Percentiles rank a stretch among this genome's conserved stretches.
phyloP scores from a whole-genome alignment of 2,797 vertebrate genomes.

The Micropoecilia bifurca region DNA sequence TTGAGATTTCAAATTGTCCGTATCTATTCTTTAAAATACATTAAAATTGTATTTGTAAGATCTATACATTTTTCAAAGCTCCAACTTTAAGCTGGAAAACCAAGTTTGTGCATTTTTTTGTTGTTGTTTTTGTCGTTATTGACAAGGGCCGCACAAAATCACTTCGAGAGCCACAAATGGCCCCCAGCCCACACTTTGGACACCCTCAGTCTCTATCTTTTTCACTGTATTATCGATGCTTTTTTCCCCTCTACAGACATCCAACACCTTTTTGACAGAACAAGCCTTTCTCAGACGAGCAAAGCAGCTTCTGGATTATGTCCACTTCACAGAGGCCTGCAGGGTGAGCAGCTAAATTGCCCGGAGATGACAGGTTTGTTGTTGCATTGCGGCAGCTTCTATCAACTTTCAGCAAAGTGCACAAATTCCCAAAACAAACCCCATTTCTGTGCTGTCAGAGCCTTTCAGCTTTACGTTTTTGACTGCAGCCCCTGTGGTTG shows the following conservation, averaged over 20 bases:
- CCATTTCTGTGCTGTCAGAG: not conserved
- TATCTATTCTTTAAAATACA: too few species aligned
- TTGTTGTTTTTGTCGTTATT: too few species aligned
- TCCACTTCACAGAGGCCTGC: not conserved
- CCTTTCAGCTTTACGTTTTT: not conserved
- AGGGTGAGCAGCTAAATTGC: not conserved
- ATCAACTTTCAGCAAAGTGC: not conserved
- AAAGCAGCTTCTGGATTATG: slow-evolving; percentile 12
- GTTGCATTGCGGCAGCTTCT: not conserved
- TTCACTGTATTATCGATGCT: not conserved
- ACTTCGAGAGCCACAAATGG: too few species aligned
- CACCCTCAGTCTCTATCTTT: too few species aligned
- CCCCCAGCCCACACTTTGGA: too few species aligned
- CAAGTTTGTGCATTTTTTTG: too few species aligned
- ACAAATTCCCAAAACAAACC: not conserved
- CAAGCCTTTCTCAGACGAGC: not conserved
- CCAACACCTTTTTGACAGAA: slow-evolving; percentile 4
- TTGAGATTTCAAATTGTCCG: too few species aligned
- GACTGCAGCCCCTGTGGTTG: slow-evolving; percentile 1
- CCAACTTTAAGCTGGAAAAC: too few species aligned
- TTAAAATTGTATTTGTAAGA: too few species aligned
- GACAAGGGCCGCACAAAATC: too few species aligned
- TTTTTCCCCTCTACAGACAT: not conserved
- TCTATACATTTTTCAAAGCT: too few species aligned
- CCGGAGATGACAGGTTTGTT: not conserved